A percentile compares a stretch with the other conserved stretches of the same genome.
Conservation (phyloP, 2,888 invertebrate genomes). For the Sinhomidia bicolor region DNA sequence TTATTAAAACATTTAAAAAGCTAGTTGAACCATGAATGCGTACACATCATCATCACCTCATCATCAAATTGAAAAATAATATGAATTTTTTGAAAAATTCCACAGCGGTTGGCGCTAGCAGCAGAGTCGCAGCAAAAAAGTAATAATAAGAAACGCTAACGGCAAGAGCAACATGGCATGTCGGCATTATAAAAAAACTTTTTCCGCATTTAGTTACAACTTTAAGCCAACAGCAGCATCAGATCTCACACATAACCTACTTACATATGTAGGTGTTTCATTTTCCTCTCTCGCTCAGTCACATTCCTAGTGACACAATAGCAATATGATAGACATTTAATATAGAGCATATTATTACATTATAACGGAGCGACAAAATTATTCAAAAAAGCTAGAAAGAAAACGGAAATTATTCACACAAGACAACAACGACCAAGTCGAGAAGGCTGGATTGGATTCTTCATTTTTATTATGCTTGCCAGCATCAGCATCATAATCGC, state of each 20-base stretch:
- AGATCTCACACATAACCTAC: no score
- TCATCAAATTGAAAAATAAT: no score
- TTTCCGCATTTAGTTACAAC: not conserved
- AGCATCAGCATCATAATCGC: not conserved
- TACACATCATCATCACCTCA: no score
- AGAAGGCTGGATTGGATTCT: no score
- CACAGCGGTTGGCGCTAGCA: no score
- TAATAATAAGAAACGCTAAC: not conserved
- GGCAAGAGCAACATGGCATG: not conserved
- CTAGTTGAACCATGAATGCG: no score
- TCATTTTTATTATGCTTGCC: conserved; percentile 20
- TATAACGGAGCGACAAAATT: not conserved
- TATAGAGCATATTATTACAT: not conserved
- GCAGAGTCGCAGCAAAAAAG: no score
- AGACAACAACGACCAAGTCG: not conserved
- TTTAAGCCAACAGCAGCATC: not conserved
- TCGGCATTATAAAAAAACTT: not conserved
- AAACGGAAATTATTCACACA: conserved; percentile 30
- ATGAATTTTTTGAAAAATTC: no score
- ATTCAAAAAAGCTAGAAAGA: conserved; percentile 20
- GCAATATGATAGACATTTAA: no score
- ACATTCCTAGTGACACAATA: no score
- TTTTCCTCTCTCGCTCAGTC: not conserved
- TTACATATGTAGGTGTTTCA: not conserved
- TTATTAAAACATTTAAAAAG: no score